Base-by-base conservation (phyloP, 2,888 invertebrate genomes). In the Erebia aethiops region DNA sequence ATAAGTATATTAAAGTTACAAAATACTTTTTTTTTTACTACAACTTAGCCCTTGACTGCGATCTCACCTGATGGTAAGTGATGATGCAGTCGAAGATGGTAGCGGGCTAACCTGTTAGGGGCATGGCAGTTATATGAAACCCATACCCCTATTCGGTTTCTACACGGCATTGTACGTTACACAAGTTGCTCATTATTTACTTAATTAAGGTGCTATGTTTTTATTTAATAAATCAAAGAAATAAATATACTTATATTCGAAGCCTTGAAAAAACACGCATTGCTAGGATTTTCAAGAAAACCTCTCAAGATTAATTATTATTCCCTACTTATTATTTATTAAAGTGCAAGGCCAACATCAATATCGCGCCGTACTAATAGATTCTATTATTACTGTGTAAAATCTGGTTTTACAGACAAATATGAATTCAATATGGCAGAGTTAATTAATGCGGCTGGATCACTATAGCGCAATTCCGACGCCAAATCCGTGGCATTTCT, bases 221-320 rank as follows among this genome's bases (percentile, higher is more conserved):
- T 35, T 7, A 35, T 7, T 35, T 35, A 26, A 26, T 7, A 35
- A 26, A 26, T 26, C 26, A 26, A 35, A 35, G 35, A 35, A 26
- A 21, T 21, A 1, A 21, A 26, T 26, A 26, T 26, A n/a, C n/a
- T n/a, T n/a, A 35, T 35, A 35, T 35, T 51, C n/a, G 3, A 4
- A 26, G 26, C 26, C 2, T 26, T 26, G 26, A 26, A 26, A 51
- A 51, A n/a, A n/a, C 7, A n/a, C 14, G 0, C 14, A 16, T 51
- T n/a, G 51, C 51, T n/a, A 51, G n/a, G n/a, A n/a, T 51, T 51
- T 10, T 51, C 51, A n/a, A 51, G 51, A 51, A 51, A 51, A 51
- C n/a, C 1, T n/a, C 14, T n/a, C n/a, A 14, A 51, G 46, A 46
- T 11, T 46, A 11, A 46, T 13, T 13, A 49, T 49, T 14, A 49